These are phyloP conservation scores for roundworm (Caenorhabditis elegans) DNA, from an alignment of 1,140 invertebrate species.

Conservation along the genomic window DNA sequence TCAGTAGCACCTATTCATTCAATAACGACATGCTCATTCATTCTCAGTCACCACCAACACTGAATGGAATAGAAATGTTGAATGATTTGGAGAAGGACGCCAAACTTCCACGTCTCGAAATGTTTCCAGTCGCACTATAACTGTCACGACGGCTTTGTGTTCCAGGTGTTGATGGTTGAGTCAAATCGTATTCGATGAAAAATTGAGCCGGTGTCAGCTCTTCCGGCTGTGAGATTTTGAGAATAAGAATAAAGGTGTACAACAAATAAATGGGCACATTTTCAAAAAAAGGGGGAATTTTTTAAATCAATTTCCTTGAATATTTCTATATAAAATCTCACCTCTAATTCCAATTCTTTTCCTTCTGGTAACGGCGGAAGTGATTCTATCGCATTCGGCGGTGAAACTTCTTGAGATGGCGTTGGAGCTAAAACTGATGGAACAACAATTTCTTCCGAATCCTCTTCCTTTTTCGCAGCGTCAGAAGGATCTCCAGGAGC, in stretches of 20 bases:
- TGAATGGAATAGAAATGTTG: slow-evolving; percentile 9
- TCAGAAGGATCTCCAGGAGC: background rate
- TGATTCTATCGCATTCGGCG: background rate
- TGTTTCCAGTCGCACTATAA: slow-evolving; percentile 15
- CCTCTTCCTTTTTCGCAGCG: background rate
- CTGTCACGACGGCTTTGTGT: background rate
- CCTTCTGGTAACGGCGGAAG: slow-evolving; percentile 12
- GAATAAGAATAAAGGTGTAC: too few species aligned
- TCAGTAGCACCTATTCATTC: background rate
- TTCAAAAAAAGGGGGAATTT: too few species aligned
- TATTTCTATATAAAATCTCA: background rate
- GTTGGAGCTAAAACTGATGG: background rate
- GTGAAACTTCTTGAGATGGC: background rate
- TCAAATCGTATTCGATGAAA: slow-evolving; percentile 18
- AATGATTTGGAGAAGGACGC: slow-evolving; percentile 14
- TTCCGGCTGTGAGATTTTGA: background rate
- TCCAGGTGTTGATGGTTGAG: background rate
- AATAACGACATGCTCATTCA: background rate
- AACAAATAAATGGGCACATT: too few species aligned
- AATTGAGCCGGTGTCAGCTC: background rate
- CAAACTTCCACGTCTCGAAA: background rate
- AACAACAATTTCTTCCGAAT: background rate
- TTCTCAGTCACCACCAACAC: background rate
- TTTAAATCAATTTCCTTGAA: too few species aligned
- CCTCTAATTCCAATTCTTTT: slow-evolving; percentile 6